Evolutionary conservation across 2,888 invertebrate species (phyloP), one percentile per base, ranked within the genome.

Genomic region (Synergus umbraculus): DNA sequence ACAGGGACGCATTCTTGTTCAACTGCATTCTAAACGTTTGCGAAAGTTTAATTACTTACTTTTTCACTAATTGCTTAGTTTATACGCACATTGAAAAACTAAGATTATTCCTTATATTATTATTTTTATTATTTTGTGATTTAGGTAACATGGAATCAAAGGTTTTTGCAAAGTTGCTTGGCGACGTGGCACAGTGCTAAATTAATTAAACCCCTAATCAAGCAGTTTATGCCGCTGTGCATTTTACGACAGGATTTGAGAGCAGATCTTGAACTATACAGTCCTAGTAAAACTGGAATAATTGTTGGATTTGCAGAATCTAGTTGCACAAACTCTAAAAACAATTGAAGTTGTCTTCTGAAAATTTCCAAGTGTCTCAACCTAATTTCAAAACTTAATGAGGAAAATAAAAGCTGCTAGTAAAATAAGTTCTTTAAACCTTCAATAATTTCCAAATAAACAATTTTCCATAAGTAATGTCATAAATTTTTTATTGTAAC

Each of bases 201-300:
- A 86, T 85, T 85, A 86, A 86, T 86, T 86, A 85, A 84, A 81
- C 80, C 83, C 82, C 83, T 85, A 85, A 86, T 86, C 84, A 86
- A 82, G 79, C 79, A 83, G 85, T 84, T 85, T 83, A 83, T 83
- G 84, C 82, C 80, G 78, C 81, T 79, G 80, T 78, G 83, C 79
- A 78, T 82, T 83, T 81, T 83, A 81, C 78, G 83, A 76, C 76
- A 44, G 46, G 76, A 79, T 76, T 67, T 54, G 65, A 79, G 49
- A 29, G 49, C 49, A n/a, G 58, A 29, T 65, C 43, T 65, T 58
- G 65, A 60, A 78, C 58, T 22, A 44, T 79, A 43, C 60, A 76
- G 12, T n/a, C n/a, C 22, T 44, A 15, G 77, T 54, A 18, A n/a
- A 15, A 13, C 37, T 64, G 58, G n/a, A 58, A 63, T 69, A 58